A percentile compares a stretch with the other conserved stretches of the same genome.
phyloP scores from a whole-genome alignment of 2,113 vertebrate species.

The Polyodon spathula region DNA sequence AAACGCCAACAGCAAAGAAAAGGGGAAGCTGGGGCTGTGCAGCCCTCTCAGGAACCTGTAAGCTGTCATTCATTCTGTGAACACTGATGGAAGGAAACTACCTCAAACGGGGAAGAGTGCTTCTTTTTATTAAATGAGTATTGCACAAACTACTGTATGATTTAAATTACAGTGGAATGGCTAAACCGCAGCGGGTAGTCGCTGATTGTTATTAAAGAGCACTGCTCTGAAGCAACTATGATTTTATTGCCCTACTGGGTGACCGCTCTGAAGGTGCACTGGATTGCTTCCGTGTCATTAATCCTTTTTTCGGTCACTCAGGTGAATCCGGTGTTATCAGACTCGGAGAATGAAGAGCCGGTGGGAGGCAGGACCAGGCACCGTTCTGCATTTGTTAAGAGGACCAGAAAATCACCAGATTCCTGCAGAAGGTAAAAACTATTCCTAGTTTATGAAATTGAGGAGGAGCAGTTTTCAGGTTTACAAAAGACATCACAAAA shows the following conservation, averaged over 20 bases:
- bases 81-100: too few relatives aligned
- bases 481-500: not conserved
- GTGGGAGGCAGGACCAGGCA: constrained; percentile 64
- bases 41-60: constrained; percentile 32
- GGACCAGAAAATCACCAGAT: constrained; percentile 47
- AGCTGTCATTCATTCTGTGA: constrained; percentile 16
- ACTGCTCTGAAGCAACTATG: too few relatives aligned
- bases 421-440: constrained; percentile 26
- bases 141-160: too few relatives aligned
- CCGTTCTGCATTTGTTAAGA: constrained; percentile 79
- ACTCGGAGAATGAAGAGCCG: constrained; percentile 92
- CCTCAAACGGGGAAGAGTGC: too few relatives aligned
- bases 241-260: not conserved
- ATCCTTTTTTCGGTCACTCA: not conserved
- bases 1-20: constrained; percentile 24
- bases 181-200: too few relatives aligned
- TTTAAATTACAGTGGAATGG: too few relatives aligned
- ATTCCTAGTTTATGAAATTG: not conserved
- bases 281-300: not conserved
- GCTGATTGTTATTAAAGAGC: too few relatives aligned
- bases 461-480: not conserved
- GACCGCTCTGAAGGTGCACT: too few relatives aligned
- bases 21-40: constrained; percentile 27
- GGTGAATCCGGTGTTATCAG: constrained; percentile 56
- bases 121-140: too few relatives aligned